Evolutionary conservation across 2,113 vertebrate genomes (phyloP).

Genomic region (Ammospiza caudacuta): DNA sequence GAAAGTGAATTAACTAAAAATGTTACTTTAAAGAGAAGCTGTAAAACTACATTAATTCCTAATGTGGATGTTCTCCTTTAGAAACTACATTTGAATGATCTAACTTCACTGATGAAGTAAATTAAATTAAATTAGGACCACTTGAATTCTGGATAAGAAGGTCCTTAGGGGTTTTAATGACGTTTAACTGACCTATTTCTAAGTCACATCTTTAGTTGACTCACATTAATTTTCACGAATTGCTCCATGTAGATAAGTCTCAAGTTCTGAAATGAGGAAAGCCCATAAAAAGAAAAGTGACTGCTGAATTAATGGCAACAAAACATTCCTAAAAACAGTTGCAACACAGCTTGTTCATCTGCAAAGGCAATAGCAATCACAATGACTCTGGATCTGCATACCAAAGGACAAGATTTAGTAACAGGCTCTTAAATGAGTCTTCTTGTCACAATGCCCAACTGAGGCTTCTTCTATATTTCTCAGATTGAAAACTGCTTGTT

Average conservation of each 20-base stretch:
- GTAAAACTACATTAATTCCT: constrained; percentile 58
- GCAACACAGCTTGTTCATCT: background rate
- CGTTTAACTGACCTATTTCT: constrained; percentile 44
- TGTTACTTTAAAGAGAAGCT: constrained; percentile 58
- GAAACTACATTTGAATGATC: constrained; percentile 57
- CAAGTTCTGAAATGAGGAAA: constrained; percentile 28
- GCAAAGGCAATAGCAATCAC: background rate
- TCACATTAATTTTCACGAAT: constrained; percentile 56
- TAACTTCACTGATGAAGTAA: constrained; percentile 53
- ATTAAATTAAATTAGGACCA: constrained; percentile 62
- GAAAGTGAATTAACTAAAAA: constrained; percentile 57
- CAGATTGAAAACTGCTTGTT: background rate
- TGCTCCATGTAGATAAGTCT: background rate
- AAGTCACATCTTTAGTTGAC: constrained; percentile 40
- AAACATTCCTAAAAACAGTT: background rate
- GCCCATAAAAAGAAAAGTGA: constrained; percentile 9
- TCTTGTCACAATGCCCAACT: background rate
- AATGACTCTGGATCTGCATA: background rate
- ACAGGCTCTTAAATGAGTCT: background rate
- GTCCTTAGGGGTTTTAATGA: constrained; percentile 44
- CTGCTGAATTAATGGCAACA: background rate
- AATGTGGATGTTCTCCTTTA: constrained; percentile 49
- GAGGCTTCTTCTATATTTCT: background rate
- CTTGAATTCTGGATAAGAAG: constrained; percentile 55
- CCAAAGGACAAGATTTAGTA: background rate